phyloP scores from a whole-genome alignment of 2,113 vertebrate genomes.

The Budorcas taxicolor region DNA sequence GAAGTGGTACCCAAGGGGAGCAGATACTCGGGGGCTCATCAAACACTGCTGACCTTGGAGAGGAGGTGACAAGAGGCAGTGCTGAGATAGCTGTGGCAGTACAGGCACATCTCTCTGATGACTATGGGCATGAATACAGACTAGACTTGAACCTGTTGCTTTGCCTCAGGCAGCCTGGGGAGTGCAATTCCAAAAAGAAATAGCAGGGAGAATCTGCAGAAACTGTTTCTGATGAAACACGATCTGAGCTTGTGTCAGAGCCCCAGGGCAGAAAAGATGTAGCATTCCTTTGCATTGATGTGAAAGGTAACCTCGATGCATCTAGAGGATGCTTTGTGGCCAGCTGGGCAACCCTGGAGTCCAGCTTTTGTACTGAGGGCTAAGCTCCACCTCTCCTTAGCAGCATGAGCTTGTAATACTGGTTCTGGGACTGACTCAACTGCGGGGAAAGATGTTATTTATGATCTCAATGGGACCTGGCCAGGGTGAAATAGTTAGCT shows the following conservation, averaged over 20 bases:
- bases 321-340: background rate
- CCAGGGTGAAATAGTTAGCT: background rate
- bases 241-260: background rate
- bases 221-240: background rate
- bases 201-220: background rate
- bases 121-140: background rate
- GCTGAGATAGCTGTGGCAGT: rapidly evolving
- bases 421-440: background rate
- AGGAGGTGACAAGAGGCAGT: background rate
- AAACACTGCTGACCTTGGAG: background rate
- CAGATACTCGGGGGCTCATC: background rate
- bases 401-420: background rate
- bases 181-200: background rate
- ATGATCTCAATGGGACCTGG: background rate
- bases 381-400: background rate
- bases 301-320: background rate
- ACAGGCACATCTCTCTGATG: background rate
- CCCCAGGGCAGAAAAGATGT: background rate
- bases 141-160: background rate
- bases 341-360: background rate
- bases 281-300: background rate
- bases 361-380: background rate
- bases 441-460: background rate
- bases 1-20: background rate
- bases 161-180: background rate